Evolutionary conservation across 2,113 vertebrate species (phyloP), one percentile per base, ranked within the genome.

Genomic region (Apistogramma diplotaenia): DNA sequence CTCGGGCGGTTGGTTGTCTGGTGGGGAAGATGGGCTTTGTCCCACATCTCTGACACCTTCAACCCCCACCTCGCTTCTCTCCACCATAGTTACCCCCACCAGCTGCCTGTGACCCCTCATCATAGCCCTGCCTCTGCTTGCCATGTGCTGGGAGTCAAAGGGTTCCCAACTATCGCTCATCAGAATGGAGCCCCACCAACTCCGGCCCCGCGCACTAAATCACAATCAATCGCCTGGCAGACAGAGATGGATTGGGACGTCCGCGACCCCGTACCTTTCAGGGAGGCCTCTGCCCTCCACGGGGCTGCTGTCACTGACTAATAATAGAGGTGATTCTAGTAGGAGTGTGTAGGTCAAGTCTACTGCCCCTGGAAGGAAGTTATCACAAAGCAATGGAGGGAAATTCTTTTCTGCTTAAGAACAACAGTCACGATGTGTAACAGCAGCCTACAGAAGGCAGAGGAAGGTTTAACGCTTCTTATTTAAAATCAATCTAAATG

Each of bases 211-310:
- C 60, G 79, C 91, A 81, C 90, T 92, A 90, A 91, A 90, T 90
- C 87, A 87, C 91, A 91, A 93, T 94, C 90, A 91, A 90, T 92
- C 84, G 76, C 40, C 31, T 61, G 84, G 83, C 87, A 86, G 96
- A 93, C 93, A 94, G 92, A 96, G 94, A 96, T 93, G 90, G 94
- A 95, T 94, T 91, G 81, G 88, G 71, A 74, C 58, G 84, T 89
- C 91, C 85, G 1, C 83, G 76, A 95, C 94, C 95, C 92, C 78
- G 85, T 73, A 91, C 84, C 78, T 93, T 89, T 79, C 74, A 73
- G 81, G 74, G 83, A 85, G 84, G 83, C 79, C 80, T 74, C 31
- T 78, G 74, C 56, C 75, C 49, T 92, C 90, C 92, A 89, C 81
- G 88, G 85, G 82, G 83, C 40, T 1, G 92, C 90, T 94, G 93